Percentiles rank a stretch among this genome's conserved stretches.
phyloP scores from a whole-genome alignment of 1,140 invertebrate species.

The Pteromalus puparum region DNA sequence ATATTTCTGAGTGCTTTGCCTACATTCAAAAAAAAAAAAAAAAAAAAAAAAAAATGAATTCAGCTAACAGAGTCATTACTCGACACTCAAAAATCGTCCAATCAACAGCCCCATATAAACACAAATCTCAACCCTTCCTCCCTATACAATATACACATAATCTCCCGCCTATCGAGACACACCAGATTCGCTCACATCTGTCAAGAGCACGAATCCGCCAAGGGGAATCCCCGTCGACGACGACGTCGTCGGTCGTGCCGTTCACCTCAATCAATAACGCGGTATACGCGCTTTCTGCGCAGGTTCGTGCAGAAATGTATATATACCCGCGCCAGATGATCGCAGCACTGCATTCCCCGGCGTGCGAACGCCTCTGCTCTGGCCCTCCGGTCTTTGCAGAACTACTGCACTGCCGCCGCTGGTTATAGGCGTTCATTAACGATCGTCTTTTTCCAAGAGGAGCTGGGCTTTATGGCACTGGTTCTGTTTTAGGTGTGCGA shows the following conservation, averaged over 20 bases:
- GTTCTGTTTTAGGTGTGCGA: neutral
- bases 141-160: neutral
- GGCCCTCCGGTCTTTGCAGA: neutral
- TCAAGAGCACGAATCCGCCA: neutral
- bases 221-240: neutral
- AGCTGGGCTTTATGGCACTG: neutral
- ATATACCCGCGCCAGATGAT: neutral
- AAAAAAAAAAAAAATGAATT: too few relatives aligned
- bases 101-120: neutral
- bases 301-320: neutral
- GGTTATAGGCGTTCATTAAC: neutral
- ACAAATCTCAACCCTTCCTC: neutral
- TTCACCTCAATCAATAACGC: constrained; percentile 1
- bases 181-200: neutral
- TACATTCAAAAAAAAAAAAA: too few relatives aligned
- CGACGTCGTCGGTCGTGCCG: neutral
- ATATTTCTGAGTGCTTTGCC: too few relatives aligned
- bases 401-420: neutral
- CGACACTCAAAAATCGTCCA: too few relatives aligned
- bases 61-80: too few relatives aligned
- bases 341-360: neutral
- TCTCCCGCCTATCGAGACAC: neutral
- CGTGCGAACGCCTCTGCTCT: neutral
- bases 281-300: neutral
- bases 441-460: neutral